Evolutionary conservation across 2,113 vertebrate genomes (phyloP).

Genomic region (Pampusana beccarii): DNA sequence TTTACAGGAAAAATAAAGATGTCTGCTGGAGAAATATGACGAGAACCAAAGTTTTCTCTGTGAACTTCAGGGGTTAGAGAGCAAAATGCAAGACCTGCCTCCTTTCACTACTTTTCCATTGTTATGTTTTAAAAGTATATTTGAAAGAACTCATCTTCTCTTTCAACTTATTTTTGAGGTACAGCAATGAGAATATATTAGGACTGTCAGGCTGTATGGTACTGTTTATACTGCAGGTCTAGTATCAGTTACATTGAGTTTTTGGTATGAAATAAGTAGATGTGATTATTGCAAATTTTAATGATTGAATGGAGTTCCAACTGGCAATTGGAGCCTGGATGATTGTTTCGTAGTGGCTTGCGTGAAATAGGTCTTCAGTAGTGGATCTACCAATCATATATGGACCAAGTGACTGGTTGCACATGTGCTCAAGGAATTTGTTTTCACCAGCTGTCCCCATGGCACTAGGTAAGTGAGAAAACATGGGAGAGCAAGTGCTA

Average conservation of each 20-base stretch:
- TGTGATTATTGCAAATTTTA: not conserved
- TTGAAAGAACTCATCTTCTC: not conserved
- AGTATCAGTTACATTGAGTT: not conserved
- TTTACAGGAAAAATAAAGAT: conserved; percentile 23
- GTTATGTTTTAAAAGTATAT: not conserved
- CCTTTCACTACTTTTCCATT: not conserved
- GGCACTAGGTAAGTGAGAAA: not conserved
- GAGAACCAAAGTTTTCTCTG: not conserved
- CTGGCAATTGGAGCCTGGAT: not conserved
- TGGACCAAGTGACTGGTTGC: not conserved
- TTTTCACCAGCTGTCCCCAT: not conserved
- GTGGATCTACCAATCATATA: not conserved
- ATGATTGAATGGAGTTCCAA: not conserved
- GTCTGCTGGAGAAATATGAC: not conserved
- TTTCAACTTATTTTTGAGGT: not conserved
- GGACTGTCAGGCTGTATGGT: not conserved
- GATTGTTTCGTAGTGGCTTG: not conserved
- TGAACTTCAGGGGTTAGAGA: not conserved
- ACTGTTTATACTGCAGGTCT: not conserved
- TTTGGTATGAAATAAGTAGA: not conserved
- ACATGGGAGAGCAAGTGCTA: not conserved
- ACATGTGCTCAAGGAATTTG: not conserved
- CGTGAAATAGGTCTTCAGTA: not conserved
- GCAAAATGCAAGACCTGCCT: not conserved
- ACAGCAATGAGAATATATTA: not conserved